Percentiles rank a stretch among this genome's conserved stretches.
phyloP scores from a whole-genome alignment of 1,140 invertebrate genomes.

The Bilobella aurantiaca region DNA sequence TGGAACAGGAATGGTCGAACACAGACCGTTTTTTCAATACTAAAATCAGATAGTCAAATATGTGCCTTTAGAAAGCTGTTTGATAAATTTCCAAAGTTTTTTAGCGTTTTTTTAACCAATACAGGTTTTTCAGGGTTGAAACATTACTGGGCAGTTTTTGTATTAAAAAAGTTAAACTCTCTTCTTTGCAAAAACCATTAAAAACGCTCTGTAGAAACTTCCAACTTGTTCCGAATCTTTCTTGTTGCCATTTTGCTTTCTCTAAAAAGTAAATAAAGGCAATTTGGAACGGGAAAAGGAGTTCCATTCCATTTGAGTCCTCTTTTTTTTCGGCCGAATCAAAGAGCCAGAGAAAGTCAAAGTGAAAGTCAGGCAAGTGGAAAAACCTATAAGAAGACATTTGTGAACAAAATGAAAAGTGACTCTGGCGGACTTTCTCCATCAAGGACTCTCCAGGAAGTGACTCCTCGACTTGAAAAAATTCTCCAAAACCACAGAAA shows the following conservation, averaged over 20 bases:
- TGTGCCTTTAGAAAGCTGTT: no score
- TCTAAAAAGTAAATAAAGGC: constrained; percentile 7
- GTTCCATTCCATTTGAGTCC: not conserved
- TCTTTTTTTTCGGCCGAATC: not conserved
- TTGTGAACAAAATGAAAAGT: constrained; percentile 8
- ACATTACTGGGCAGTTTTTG: no score
- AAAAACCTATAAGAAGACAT: not conserved
- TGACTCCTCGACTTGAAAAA: not conserved
- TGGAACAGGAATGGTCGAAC: no score
- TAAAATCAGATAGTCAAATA: no score
- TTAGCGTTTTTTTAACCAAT: no score
- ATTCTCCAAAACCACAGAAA: not conserved
- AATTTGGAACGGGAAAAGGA: not conserved
- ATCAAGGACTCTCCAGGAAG: not conserved
- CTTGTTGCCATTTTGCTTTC: not conserved
- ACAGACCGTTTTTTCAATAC: no score
- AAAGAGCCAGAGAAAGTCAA: not conserved
- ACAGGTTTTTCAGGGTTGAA: no score
- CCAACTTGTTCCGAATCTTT: no score
- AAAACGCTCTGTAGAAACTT: not conserved
- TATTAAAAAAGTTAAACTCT: no score
- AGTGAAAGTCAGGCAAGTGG: constrained; percentile 3
- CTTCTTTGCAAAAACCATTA: not conserved
- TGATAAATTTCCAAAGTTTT: no score
- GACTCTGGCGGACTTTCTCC: constrained; percentile 2